phyloP scores from a whole-genome alignment of 2,797 vertebrate genomes.

The Oceanodroma leucorhoa region DNA sequence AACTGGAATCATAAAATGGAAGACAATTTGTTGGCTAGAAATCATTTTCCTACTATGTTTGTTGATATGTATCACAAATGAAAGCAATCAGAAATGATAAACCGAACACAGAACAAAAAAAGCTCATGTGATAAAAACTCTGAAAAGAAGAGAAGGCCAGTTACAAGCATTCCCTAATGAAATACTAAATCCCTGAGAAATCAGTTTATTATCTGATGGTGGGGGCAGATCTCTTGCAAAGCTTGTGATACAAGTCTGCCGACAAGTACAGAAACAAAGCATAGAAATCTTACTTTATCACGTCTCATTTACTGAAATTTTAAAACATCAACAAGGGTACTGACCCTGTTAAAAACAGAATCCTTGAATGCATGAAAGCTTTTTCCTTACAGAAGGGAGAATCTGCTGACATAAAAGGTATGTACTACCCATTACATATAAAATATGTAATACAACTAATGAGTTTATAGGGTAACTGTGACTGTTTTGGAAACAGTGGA shows the following conservation, averaged over 20 bases:
- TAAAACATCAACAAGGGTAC: neutral
- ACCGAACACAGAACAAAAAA: neutral
- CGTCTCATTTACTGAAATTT: neutral
- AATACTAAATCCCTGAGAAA: neutral
- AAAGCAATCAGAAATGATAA: neutral
- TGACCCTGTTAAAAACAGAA: neutral
- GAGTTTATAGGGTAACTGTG: neutral
- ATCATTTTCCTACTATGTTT: neutral
- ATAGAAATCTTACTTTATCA: neutral
- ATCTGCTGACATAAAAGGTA: neutral
- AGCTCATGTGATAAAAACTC: neutral
- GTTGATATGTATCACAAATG: neutral
- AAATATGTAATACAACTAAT: neutral
- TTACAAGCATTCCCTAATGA: neutral
- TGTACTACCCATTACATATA: accelerated
- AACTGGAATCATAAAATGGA: neutral
- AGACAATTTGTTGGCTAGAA: neutral
- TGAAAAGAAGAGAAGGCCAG: neutral
- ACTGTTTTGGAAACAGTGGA: neutral
- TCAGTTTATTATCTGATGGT: neutral
- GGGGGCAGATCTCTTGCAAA: neutral
- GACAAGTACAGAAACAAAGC: neutral
- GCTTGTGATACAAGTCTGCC: neutral
- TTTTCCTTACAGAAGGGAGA: neutral
- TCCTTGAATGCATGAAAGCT: neutral